Conservation (phyloP, 2,113 vertebrate genomes). For the Thunnus maccoyii region DNA sequence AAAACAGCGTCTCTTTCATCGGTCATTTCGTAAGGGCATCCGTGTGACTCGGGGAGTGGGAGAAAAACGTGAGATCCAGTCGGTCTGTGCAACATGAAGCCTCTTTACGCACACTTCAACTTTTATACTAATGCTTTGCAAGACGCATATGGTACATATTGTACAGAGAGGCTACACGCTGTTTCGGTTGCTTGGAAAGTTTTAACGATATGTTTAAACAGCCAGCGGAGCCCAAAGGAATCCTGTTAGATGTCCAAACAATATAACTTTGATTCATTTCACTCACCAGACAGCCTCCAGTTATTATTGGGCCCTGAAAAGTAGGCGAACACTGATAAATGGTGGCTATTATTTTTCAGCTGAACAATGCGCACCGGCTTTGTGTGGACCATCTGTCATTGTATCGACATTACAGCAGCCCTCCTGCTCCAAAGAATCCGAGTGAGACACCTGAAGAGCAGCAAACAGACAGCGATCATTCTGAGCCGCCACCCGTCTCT, state of each 20-base stretch:
- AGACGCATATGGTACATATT: conserved; percentile 38
- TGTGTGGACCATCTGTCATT: conserved; percentile 90
- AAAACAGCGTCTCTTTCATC: conserved; percentile 10
- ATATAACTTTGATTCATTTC: conserved; percentile 63
- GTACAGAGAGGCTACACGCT: conserved; percentile 30
- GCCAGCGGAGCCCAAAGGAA: conserved; percentile 14
- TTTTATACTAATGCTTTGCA: conserved; percentile 22
- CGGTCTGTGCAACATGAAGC: not conserved
- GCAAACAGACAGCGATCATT: conserved; percentile 83
- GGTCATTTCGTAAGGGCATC: conserved; percentile 21
- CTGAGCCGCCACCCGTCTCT: conserved; percentile 75
- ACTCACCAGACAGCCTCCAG: conserved; percentile 48
- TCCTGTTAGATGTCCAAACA: conserved; percentile 20
- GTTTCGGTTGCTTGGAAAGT: conserved; percentile 59
- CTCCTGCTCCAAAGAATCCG: conserved; percentile 79
- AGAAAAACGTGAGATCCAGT: conserved; percentile 11
- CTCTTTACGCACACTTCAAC: conserved; percentile 32
- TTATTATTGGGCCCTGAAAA: conserved; percentile 18
- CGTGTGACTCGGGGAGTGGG: not conserved
- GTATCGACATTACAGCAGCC: conserved; percentile 84
- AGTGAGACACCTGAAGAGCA: conserved; percentile 94
- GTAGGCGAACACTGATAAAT: conserved; percentile 69
- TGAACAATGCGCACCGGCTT: conserved; percentile 86
- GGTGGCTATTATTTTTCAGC: conserved; percentile 76
- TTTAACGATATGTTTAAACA: conserved; percentile 32